phyloP scores from a whole-genome alignment of 2,797 vertebrate species.

The Neosilurus hyrtlii region DNA sequence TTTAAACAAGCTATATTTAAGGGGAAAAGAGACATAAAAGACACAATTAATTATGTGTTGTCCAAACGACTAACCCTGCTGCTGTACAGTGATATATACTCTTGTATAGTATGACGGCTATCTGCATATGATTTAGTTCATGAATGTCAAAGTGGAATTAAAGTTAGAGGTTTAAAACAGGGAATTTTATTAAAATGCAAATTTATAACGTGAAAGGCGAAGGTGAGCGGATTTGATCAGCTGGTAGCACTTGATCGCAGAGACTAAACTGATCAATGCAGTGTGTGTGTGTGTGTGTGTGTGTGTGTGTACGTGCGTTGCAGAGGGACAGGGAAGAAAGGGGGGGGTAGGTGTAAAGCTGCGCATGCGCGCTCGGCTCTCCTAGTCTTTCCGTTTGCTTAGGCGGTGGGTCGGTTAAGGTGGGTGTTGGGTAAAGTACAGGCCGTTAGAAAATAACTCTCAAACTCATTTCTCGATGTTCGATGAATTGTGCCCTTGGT shows the following conservation, averaged over 20 bases:
- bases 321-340: no score
- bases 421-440: slow-evolving; percentile 34
- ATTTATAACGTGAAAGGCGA: background rate
- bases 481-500: slow-evolving; percentile 51
- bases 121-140: background rate
- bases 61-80: background rate
- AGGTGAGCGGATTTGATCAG: background rate
- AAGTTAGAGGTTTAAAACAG: background rate
- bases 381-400: slow-evolving; percentile 10
- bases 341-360: background rate
- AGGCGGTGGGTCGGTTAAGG: slow-evolving; percentile 33
- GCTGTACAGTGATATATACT: background rate
- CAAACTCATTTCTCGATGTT: slow-evolving; percentile 61
- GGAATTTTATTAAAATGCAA: background rate
- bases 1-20: background rate
- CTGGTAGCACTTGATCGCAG: background rate
- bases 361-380: background rate
- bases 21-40: background rate
- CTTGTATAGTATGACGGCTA: background rate
- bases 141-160: background rate
- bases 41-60: background rate
- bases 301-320: background rate
- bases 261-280: background rate
- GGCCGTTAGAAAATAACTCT: slow-evolving; percentile 49
- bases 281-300: background rate